Evolutionary conservation across 2,113 vertebrate genomes (phyloP).

Genomic region (Camelus dromedarius): DNA sequence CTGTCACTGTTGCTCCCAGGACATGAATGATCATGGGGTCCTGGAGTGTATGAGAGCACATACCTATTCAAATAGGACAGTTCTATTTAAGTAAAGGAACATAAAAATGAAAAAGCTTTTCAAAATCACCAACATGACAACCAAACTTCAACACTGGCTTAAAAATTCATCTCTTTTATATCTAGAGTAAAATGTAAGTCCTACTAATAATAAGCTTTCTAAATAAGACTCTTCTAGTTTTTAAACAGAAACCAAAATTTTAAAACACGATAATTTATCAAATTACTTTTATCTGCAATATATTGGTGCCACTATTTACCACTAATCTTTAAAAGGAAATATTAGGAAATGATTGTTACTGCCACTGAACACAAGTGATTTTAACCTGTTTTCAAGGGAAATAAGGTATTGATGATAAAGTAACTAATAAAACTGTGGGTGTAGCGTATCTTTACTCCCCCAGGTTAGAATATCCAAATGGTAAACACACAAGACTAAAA

Average conservation of each 20-base stretch:
- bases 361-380: not conserved
- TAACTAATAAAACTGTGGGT: slow-evolving; percentile 25
- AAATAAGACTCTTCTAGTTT: slow-evolving; percentile 35
- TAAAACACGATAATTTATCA: not conserved
- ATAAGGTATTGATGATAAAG: not conserved
- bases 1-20: not conserved
- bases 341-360: slow-evolving; percentile 19
- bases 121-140: slow-evolving; percentile 21
- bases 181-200: slow-evolving; percentile 40
- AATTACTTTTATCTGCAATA: slow-evolving; percentile 47
- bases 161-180: slow-evolving; percentile 16
- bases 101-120: slow-evolving; percentile 42
- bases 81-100: slow-evolving; percentile 9
- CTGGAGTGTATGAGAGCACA: not conserved
- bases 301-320: not conserved
- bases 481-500: not conserved
- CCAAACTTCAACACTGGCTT: slow-evolving; percentile 12
- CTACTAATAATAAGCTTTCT: slow-evolving; percentile 20
- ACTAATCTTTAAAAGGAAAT: slow-evolving; percentile 42
- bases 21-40: not conserved
- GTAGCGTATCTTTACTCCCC: not conserved
- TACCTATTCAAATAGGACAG: not conserved
- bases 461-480: not conserved
- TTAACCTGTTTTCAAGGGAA: slow-evolving; percentile 25
- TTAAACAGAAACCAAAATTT: slow-evolving; percentile 4